Evolutionary conservation across 2,797 vertebrate species (phyloP), one percentile per base, ranked within the genome.

Genomic region (Tokudaia tokunoshimensis): DNA sequence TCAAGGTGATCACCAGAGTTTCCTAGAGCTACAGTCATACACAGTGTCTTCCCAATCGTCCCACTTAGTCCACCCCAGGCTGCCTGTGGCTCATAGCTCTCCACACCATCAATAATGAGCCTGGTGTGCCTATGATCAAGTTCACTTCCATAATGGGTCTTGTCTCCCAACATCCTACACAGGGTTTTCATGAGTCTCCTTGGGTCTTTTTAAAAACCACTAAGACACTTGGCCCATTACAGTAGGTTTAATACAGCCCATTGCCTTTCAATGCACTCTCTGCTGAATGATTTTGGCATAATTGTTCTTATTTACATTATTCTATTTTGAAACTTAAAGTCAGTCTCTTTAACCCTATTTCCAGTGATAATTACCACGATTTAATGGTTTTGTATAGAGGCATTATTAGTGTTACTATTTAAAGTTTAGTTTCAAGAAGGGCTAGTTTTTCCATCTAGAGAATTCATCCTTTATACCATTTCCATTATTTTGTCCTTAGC

Each of bases 241-340:
- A 52, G 50, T 20, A 26, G 26, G 34, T 65, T 52, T 88, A 76
- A 52, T 44, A 63, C 3, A 87, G 14, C 20, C 37, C 4, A 4
- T 14, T 74, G n/a, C 29, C 52, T 59, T 74, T 72, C 61, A 22
- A 61, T 1, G 47, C 20, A 6, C 14, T 34, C 90, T 75, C 50
- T 74, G 74, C 22, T 37, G 9, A 41, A 44, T 78, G 57, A 52
- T 57, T 34, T 10, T 3, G 37, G 11, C 26, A 44, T 59, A 52
- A 87, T 57, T 80, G 7, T 10, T 95, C 91, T 74, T 50, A 88
- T 22, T 85, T 80, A 75, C 15, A n/a, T 31, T 74, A 26, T 20
- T 94, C n/a, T 89, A 72, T 34, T 82, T 57, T 15, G 41, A 95
- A 89, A 94, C 89, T 86, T 93, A 89, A 82, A 90, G 50, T 29